A percentile compares a stretch with the other conserved stretches of the same genome.
Conservation (phyloP, 2,888 invertebrate genomes). For the Alviniconcha strummeri region DNA sequence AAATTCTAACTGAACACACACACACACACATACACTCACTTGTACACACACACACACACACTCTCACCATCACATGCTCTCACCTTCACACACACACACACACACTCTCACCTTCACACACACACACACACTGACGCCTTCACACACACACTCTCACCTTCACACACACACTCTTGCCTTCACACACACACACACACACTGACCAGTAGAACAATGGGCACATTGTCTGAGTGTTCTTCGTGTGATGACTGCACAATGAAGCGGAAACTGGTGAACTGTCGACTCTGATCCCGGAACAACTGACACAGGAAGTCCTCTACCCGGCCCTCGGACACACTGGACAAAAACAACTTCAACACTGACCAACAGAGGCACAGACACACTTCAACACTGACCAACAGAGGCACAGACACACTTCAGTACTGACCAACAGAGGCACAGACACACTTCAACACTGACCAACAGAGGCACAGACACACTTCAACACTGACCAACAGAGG, state of each 20-base stretch:
- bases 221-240: slow-evolving; percentile 29
- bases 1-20: no score
- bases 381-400: background rate
- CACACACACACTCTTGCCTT: background rate
- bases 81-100: no score
- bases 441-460: background rate
- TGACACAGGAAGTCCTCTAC: slow-evolving; percentile 52
- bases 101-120: no score
- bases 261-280: slow-evolving; percentile 59
- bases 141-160: no score
- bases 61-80: no score
- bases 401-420: background rate
- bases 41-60: no score
- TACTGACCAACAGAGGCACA: background rate
- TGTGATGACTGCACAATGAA: slow-evolving; percentile 54
- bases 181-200: slow-evolving; percentile 12
- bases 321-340: slow-evolving; percentile 31
- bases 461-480: background rate
- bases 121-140: no score
- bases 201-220: slow-evolving; percentile 40
- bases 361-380: background rate
- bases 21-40: no score
- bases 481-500: background rate
- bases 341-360: background rate
- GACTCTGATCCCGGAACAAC: slow-evolving; percentile 60